Evolutionary conservation across 2,888 invertebrate species (phyloP).

Genomic region (Napeogenes sylphis): DNA sequence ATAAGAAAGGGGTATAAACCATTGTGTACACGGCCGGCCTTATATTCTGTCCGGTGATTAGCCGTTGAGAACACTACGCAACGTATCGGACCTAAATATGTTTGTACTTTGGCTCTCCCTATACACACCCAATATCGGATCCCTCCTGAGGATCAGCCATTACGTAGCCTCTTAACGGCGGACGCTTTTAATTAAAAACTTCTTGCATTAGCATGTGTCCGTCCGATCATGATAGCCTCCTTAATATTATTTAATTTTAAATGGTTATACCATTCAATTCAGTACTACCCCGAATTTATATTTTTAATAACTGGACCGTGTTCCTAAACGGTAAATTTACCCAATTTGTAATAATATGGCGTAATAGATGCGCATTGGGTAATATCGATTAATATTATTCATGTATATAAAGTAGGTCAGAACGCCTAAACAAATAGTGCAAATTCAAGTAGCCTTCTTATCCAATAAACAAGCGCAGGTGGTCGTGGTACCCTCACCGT

Average conservation of each 20-base stretch:
- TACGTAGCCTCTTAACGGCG: conserved; percentile 75
- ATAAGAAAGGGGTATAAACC: conserved; percentile 61
- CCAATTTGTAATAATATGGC: conserved; percentile 1
- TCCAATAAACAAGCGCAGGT: conserved; percentile 68
- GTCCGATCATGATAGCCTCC: conserved; percentile 66
- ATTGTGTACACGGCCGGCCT: conserved; percentile 57
- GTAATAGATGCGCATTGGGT: conserved; percentile 30
- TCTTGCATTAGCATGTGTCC: conserved; percentile 75
- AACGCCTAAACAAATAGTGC: conserved; percentile 64
- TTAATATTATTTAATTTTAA: conserved; percentile 69
- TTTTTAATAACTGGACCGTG: too few relatives aligned
- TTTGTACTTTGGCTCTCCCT: conserved; percentile 71
- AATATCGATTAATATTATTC: conserved; percentile 50
- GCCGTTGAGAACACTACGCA: conserved; percentile 59
- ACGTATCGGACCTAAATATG: conserved; percentile 74
- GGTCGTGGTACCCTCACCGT: conserved; percentile 50
- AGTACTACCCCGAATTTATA: background rate
- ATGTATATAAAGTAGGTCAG: conserved; percentile 60
- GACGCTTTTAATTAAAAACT: conserved; percentile 78
- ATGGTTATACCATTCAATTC: background rate
- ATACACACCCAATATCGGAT: conserved; percentile 71
- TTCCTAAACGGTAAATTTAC: background rate
- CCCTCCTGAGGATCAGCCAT: conserved; percentile 73
- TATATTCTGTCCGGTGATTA: conserved; percentile 63
- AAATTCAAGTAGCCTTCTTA: conserved; percentile 54